Base-by-base conservation (phyloP, 2,113 vertebrate genomes). In the Xenus cinereus region DNA sequence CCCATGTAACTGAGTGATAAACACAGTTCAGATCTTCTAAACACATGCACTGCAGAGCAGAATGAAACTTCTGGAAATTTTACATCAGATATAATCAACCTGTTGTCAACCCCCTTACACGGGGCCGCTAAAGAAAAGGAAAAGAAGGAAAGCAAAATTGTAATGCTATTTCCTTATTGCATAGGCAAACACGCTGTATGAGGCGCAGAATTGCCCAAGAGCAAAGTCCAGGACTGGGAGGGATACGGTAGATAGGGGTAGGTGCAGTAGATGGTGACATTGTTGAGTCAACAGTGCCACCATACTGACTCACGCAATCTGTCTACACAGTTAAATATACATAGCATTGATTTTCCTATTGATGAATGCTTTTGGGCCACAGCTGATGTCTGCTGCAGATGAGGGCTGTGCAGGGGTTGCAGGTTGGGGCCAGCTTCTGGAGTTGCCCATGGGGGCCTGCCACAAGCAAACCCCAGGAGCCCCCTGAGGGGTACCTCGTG, bases 401-500 rank as follows among this genome's bases (percentile, higher is more conserved):
- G 39, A 62, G n/a, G 37, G 32, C 32, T 66, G 37, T 41, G 76
- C 60, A 53, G 43, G 24, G n/a, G 3, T 4, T 89, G 69, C 69
- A 67, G 30, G 13, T 1, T 53, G 28, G n/a, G 69, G 26, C 24
- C 69, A 39, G 50, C 39, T 56, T 35, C 86, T 92, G 51, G 56
- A 35, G 13, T 14, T 60, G 45, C 30, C 33, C 35, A 8, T 4
- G 39, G 63, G 45, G 11, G 64, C 69, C 22, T 80, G 63, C 41
- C 50, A 24, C 9, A 21, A 50, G 28, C 51, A 85, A 75, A 16
- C 2, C 12, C 30, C 35, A 60, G 78, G 74, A 69, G 45, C 51
- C 22, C 48, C 8, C 19, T 0, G 0, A 5, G 35, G 17, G 35
- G 24, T 33, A 48, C n/a, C 48, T 28, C 0, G 0, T 22, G 26